Evolutionary conservation across 2,797 vertebrate genomes (phyloP).

Genomic region (Alosa sapidissima): DNA sequence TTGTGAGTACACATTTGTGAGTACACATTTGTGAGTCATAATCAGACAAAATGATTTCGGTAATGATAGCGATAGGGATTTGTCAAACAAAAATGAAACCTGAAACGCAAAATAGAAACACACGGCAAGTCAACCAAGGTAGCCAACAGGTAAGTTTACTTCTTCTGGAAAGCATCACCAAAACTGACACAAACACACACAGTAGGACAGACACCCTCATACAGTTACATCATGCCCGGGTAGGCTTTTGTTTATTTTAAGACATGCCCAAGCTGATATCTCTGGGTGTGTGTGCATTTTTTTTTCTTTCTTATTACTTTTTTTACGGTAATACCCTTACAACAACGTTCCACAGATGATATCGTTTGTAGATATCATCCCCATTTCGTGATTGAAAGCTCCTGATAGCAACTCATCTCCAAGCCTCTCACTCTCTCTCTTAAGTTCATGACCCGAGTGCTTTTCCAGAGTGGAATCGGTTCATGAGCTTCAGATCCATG

Average conservation of each 20-base stretch:
- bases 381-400: background rate
- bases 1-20: too few relatives aligned
- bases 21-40: background rate
- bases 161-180: background rate
- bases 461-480: slow-evolving; percentile 24
- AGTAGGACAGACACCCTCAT: background rate
- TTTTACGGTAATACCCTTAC: background rate
- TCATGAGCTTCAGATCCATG: slow-evolving; percentile 21
- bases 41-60: background rate
- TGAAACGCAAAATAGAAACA: background rate
- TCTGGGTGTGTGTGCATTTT: background rate
- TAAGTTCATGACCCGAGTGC: background rate
- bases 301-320: background rate
- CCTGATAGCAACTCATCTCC: background rate
- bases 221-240: background rate
- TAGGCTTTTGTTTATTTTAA: slow-evolving; percentile 10
- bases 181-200: background rate
- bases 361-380: background rate
- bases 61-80: too few relatives aligned
- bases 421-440: background rate
- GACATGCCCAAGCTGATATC: background rate
- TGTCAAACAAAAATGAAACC: background rate
- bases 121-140: background rate
- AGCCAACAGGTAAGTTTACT: background rate
- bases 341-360: background rate